Conservation (phyloP, 1,140 invertebrate species). For the Panulirus ornatus region DNA sequence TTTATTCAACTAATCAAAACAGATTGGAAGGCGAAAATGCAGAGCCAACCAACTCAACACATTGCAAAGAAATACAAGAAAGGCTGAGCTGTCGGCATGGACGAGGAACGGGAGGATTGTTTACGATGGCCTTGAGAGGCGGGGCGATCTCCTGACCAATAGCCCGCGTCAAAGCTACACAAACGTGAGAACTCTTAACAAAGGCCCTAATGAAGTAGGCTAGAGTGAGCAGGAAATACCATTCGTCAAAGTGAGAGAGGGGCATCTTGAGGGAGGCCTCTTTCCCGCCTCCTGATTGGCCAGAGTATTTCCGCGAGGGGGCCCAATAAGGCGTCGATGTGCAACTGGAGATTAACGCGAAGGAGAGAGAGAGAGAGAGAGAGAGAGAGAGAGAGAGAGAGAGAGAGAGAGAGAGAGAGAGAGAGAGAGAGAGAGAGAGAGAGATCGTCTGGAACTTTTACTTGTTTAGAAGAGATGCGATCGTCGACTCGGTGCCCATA, state of each 20-base stretch:
- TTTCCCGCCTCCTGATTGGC: too few species aligned
- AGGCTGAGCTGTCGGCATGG: too few species aligned
- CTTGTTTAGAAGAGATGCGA: too few species aligned
- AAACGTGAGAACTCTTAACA: neutral
- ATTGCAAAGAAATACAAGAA: too few species aligned
- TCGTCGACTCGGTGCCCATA: too few species aligned
- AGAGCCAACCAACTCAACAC: too few species aligned
- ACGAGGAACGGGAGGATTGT: neutral
- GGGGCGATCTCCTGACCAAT: neutral
- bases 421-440: neutral
- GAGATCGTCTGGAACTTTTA: too few species aligned
- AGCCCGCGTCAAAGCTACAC: too few species aligned
- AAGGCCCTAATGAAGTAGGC: constrained; percentile 16
- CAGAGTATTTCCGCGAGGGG: neutral
- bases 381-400: neutral
- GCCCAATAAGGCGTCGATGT: too few species aligned
- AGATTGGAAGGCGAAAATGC: too few species aligned
- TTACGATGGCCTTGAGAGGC: neutral
- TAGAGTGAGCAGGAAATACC: neutral
- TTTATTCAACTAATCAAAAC: too few species aligned
- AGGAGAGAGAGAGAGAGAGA: neutral
- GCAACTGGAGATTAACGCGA: neutral
- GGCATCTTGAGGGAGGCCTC: too few species aligned
- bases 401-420: constrained; percentile 24
- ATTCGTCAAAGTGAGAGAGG: constrained; percentile 21